Conservation (phyloP, 1,140 invertebrate genomes). For the Brachionus plicatilis region DNA sequence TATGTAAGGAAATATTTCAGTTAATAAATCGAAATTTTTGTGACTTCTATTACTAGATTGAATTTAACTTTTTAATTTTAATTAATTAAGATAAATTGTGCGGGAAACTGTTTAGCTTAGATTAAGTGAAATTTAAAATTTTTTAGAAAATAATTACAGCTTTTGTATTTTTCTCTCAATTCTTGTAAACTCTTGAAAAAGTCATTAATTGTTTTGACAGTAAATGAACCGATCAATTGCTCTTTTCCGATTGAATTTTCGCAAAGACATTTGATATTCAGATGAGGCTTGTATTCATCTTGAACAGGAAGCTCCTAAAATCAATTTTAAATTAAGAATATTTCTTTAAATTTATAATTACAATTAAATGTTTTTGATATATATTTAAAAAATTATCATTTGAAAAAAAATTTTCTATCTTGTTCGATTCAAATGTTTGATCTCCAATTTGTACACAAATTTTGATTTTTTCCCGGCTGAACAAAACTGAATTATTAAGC, state of each 20-base stretch:
- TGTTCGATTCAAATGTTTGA: background rate
- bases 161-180: slow-evolving; percentile 15
- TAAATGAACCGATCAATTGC: slow-evolving; percentile 19
- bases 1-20: too few species aligned
- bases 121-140: too few species aligned
- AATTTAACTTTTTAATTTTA: too few species aligned
- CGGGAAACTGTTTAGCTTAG: too few species aligned
- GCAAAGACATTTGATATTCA: slow-evolving; percentile 27
- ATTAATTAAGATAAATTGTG: too few species aligned
- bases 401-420: slow-evolving; percentile 11
- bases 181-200: background rate
- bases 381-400: slow-evolving; percentile 24
- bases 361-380: background rate
- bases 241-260: slow-evolving; percentile 38
- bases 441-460: slow-evolving; percentile 25
- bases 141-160: background rate
- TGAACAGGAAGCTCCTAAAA: background rate
- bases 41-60: too few species aligned
- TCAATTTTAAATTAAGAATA: background rate
- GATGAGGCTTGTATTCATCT: slow-evolving; percentile 34
- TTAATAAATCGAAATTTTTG: too few species aligned
- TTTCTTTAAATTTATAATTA: background rate
- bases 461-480: slow-evolving; percentile 10
- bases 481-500: background rate
- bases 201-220: slow-evolving; percentile 22